phyloP scores from a whole-genome alignment of 2,797 vertebrate species.

The Lacerta viridis region DNA sequence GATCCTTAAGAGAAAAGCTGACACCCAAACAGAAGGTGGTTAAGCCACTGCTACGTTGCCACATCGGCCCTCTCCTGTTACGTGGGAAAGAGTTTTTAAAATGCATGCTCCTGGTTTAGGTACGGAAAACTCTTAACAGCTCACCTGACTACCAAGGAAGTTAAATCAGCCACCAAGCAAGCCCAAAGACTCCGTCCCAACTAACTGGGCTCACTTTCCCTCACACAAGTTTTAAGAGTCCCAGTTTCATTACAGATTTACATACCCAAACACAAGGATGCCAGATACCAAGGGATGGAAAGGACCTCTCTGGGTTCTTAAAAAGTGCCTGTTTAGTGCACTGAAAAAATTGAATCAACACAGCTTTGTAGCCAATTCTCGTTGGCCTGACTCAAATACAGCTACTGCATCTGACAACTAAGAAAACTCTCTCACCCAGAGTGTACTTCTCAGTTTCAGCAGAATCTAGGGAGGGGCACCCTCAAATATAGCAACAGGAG shows the following conservation, averaged over 20 bases:
- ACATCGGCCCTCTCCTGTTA: neutral
- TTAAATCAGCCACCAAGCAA: constrained; percentile 31
- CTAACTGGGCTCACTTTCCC: constrained; percentile 13
- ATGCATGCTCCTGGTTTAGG: constrained; percentile 7
- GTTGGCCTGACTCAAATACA: constrained; percentile 32
- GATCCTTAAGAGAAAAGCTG: neutral
- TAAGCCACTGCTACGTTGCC: neutral
- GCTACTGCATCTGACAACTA: constrained; percentile 11
- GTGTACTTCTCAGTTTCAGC: constrained; percentile 48
- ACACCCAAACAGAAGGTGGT: neutral
- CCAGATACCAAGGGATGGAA: constrained; percentile 5
- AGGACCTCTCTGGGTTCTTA: constrained; percentile 42
- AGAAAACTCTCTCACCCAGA: neutral
- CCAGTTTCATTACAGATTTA: constrained; percentile 32
- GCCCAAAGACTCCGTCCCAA: constrained; percentile 5
- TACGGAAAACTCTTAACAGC: neutral
- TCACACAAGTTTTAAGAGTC: constrained; percentile 4
- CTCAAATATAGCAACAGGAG: constrained; percentile 78
- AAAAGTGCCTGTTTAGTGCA: constrained; percentile 19
- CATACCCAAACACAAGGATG: constrained; percentile 66
- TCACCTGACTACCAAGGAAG: constrained; percentile 4
- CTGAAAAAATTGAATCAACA: constrained; percentile 50
- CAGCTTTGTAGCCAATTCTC: constrained; percentile 19
- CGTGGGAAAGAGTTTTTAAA: neutral
- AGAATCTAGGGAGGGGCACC: constrained; percentile 74